phyloP scores from a whole-genome alignment of 23 tunicate genomes.

The Corella eumyota region DNA sequence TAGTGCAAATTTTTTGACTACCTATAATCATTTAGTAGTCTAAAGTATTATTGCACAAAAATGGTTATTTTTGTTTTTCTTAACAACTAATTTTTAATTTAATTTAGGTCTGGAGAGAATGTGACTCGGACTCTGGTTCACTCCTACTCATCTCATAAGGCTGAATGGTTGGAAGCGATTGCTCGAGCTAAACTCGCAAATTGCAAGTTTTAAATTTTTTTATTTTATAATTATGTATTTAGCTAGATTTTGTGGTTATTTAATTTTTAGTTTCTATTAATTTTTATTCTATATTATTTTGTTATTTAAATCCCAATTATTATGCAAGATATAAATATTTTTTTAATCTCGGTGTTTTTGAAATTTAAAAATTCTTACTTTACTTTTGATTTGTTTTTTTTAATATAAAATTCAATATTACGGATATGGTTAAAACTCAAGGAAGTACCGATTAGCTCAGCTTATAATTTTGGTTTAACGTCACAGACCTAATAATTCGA shows the following conservation, averaged over 20 bases:
- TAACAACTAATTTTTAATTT: not conserved
- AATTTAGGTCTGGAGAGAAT: conserved; percentile 3
- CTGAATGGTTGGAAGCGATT: conserved; percentile 75
- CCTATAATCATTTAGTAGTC: not conserved
- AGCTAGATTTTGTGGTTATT: not conserved
- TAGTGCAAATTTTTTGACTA: too few species aligned
- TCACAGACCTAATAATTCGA: too few species aligned
- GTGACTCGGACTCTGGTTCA: conserved; percentile 49
- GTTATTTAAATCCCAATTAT: not conserved
- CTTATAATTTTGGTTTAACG: too few species aligned
- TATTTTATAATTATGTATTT: too few species aligned
- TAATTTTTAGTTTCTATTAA: not conserved
- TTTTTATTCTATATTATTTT: not conserved
- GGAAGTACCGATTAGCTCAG: too few species aligned
- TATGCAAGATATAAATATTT: too few species aligned
- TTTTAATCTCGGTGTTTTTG: too few species aligned
- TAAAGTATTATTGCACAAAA: not conserved
- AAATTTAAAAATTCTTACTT: not conserved
- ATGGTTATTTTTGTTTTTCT: not conserved
- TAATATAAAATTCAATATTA: too few species aligned
- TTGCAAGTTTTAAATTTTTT: conserved; percentile 39
- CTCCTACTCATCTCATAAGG: conserved; percentile 28
- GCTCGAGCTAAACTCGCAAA: conserved; percentile 63
- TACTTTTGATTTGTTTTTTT: not conserved
- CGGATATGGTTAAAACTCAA: too few species aligned